Percentiles rank a stretch among this genome's conserved stretches.
phyloP scores from a whole-genome alignment of 2,113 vertebrate genomes.

The Myotis brandtii region DNA sequence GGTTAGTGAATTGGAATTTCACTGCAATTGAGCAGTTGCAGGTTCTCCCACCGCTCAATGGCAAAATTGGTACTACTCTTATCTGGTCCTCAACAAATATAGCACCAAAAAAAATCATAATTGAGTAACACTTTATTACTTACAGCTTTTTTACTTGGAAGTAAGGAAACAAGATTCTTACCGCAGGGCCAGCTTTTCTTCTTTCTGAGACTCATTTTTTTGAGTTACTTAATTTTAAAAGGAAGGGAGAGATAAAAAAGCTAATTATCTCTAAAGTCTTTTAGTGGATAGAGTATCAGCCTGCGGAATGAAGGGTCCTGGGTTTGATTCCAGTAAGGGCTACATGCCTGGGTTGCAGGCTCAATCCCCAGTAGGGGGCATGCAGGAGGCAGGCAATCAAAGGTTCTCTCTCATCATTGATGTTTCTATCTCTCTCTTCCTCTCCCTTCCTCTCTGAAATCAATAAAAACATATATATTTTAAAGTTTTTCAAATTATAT shows the following conservation, averaged over 20 bases:
- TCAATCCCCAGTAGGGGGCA: too few relatives aligned
- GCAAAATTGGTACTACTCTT: background rate
- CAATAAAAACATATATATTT: too few relatives aligned
- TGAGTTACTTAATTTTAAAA: conserved; percentile 22
- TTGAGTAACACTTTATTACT: background rate
- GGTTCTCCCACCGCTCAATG: background rate
- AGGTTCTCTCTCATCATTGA: too few relatives aligned
- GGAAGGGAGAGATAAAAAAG: background rate
- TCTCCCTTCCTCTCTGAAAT: too few relatives aligned
- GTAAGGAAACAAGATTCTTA: background rate
- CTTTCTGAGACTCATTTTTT: background rate
- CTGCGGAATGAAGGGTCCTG: too few relatives aligned
- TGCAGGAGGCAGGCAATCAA: too few relatives aligned
- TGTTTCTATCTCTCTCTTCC: too few relatives aligned
- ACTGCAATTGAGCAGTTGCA: too few relatives aligned
- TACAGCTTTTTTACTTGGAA: background rate
- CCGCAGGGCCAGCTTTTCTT: background rate
- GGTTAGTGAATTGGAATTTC: background rate
- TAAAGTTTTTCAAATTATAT: background rate
- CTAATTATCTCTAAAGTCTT: conserved; percentile 12
- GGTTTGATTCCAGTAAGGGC: too few relatives aligned
- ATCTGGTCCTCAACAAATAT: background rate
- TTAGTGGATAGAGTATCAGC: background rate
- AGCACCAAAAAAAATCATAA: background rate
- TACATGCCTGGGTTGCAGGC: too few relatives aligned